Percentiles rank a stretch among this genome's conserved stretches.
Conservation (phyloP, 2,113 vertebrate genomes). For the Phaethon lepturus region DNA sequence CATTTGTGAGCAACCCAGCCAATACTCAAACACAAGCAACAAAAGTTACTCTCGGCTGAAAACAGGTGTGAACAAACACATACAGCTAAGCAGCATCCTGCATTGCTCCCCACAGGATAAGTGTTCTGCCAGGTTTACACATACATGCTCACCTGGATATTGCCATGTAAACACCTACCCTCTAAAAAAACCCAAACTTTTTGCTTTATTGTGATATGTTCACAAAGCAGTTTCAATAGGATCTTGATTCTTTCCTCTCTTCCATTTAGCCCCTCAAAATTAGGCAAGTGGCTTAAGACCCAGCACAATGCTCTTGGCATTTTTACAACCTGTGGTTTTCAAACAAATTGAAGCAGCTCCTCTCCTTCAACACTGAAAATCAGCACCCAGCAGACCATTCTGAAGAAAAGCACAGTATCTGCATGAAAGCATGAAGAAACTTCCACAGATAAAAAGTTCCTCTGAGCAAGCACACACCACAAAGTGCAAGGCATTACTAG, state of each 20-base stretch:
- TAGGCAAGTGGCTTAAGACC: neutral
- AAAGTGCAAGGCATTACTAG: neutral
- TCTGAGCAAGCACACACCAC: neutral
- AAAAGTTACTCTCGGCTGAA: neutral
- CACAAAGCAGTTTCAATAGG: neutral
- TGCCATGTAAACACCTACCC: neutral
- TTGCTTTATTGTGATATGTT: neutral
- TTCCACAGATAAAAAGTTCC: neutral
- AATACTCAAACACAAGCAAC: neutral
- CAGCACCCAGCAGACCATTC: neutral
- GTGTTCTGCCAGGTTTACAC: neutral
- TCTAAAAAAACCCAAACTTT: neutral
- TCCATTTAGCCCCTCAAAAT: neutral
- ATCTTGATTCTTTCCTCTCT: neutral
- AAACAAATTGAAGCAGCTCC: neutral
- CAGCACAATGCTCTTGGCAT: neutral
- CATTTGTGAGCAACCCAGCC: neutral
- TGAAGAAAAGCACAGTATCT: neutral
- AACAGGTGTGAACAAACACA: rapidly evolving
- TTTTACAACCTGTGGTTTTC: neutral
- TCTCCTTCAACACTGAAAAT: neutral
- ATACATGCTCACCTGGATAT: neutral
- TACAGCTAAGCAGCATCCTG: neutral
- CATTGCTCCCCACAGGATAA: neutral
- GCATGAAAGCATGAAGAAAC: neutral